Evolutionary conservation across 2,113 vertebrate genomes (phyloP).

Genomic region (Grammomys surdaster): DNA sequence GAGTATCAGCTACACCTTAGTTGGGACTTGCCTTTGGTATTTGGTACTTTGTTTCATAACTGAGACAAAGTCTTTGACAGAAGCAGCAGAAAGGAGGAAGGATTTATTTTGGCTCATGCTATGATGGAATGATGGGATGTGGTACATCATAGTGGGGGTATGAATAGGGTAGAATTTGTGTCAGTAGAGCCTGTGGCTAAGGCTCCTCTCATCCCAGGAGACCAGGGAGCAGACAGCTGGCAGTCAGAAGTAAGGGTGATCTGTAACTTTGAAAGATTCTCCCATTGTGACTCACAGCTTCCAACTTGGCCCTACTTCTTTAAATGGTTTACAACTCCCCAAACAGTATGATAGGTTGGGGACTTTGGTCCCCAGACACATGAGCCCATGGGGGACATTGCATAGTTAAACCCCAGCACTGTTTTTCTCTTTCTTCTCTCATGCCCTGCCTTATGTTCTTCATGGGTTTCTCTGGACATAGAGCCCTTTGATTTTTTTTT

Average conservation of each 20-base stretch:
- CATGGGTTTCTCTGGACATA: neutral
- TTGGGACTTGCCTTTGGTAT: neutral
- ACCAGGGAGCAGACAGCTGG: neutral
- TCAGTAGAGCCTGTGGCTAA: neutral
- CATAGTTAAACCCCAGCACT: neutral
- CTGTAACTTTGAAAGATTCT: neutral
- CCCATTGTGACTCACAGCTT: neutral
- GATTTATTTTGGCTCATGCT: neutral
- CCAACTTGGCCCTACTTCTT: neutral
- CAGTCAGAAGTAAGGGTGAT: neutral
- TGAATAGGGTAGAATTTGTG: neutral
- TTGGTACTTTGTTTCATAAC: neutral
- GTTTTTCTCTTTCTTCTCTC: neutral
- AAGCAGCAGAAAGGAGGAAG: neutral
- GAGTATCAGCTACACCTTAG: neutral
- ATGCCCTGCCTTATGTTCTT: neutral
- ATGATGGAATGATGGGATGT: neutral
- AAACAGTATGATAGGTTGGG: neutral
- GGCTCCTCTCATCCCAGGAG: neutral
- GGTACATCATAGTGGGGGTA: neutral
- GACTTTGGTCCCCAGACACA: neutral
- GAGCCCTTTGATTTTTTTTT: neutral
- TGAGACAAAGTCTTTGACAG: neutral
- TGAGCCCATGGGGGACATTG: neutral
- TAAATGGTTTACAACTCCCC: neutral